Conservation (phyloP, 2,797 vertebrate species). For the Melanotaenia maccullochi region DNA sequence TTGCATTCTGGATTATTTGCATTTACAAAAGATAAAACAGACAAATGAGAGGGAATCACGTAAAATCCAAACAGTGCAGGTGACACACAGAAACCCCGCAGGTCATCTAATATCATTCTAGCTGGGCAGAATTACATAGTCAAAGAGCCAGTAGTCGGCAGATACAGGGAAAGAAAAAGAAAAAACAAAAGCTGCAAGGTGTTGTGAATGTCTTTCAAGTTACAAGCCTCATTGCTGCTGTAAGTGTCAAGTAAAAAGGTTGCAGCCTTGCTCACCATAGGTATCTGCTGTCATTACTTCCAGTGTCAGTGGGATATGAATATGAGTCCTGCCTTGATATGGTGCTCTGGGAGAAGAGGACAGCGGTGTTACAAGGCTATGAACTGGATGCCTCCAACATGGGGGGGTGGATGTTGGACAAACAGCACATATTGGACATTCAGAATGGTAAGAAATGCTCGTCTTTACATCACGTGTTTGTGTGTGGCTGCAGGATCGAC, state of each 20-base stretch:
- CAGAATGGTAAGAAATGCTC: conserved; percentile 88
- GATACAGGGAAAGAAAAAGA: conserved; percentile 3
- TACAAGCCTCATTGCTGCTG: conserved; percentile 56
- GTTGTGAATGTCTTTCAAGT: conserved; percentile 40
- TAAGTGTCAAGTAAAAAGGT: conserved; percentile 61
- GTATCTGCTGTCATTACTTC: conserved; percentile 66
- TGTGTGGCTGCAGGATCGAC: conserved; percentile 40
- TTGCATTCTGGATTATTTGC: conserved; percentile 47
- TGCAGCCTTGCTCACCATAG: conserved; percentile 52
- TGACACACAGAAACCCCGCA: conserved; percentile 56
- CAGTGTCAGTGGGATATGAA: conserved; percentile 99
- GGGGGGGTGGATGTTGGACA: conserved; percentile 96
- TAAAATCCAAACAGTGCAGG: conserved; percentile 61
- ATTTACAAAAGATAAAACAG: conserved; percentile 64
- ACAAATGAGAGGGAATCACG: conserved; percentile 50
- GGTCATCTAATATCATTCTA: conserved; percentile 67
- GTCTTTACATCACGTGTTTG: neutral
- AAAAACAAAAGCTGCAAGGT: neutral
- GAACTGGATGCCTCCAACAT: conserved; percentile 96
- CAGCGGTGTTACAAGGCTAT: conserved; percentile 92
- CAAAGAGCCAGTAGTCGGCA: conserved; percentile 30
- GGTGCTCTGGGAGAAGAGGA: conserved; percentile 97
- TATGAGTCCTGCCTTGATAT: conserved; percentile 97
- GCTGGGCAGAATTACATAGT: conserved; percentile 66
- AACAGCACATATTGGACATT: conserved; percentile 94